Percentiles rank a stretch among this genome's conserved stretches.
Conservation (phyloP, 2,888 invertebrate genomes). For the Agapostemon virescens region DNA sequence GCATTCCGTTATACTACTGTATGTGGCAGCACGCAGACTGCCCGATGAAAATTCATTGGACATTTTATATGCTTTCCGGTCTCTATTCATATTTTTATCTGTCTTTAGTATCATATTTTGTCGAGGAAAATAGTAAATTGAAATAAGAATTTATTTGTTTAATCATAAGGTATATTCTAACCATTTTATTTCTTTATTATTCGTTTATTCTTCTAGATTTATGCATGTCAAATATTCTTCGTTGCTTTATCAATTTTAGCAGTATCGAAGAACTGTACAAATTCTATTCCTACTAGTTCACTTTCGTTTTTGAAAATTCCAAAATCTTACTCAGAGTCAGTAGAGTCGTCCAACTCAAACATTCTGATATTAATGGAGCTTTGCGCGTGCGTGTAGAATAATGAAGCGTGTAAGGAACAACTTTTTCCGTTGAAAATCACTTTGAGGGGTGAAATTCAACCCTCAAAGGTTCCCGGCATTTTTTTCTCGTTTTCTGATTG, state of each 20-base stretch:
- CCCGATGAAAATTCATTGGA: background rate
- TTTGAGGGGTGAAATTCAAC: background rate
- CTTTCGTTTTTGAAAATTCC: no score
- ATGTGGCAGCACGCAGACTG: background rate
- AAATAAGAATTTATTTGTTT: background rate
- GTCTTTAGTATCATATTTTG: no score
- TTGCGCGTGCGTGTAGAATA: background rate
- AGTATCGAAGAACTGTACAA: background rate
- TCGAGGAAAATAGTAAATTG: background rate
- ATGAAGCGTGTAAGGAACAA: background rate
- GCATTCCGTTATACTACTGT: background rate
- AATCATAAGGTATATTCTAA: background rate
- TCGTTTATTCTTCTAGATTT: background rate
- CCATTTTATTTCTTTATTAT: background rate
- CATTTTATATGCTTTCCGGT: no score
- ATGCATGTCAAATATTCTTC: background rate
- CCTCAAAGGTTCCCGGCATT: background rate
- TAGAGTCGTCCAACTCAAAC: background rate
- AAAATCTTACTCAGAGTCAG: background rate
- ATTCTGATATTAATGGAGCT: background rate
- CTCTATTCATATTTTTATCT: no score
- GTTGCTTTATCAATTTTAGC: background rate
- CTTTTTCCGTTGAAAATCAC: background rate
- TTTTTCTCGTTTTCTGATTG: background rate
- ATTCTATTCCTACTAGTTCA: background rate